Base-by-base conservation (phyloP, 2,888 invertebrate genomes). In the Andrena camellia region DNA sequence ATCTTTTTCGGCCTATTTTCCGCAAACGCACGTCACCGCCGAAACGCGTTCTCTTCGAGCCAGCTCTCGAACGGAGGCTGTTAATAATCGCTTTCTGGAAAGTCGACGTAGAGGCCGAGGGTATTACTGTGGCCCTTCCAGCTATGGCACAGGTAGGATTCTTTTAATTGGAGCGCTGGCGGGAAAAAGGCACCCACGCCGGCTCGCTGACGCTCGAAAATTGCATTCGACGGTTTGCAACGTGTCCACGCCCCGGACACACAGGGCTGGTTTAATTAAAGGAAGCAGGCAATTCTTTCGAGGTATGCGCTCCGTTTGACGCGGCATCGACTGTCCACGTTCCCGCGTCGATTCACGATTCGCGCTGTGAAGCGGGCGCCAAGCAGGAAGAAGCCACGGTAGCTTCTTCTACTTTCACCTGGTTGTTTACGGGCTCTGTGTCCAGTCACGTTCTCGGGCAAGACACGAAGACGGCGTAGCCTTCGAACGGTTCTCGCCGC, bases 361-460 rank as follows among this genome's bases (percentile, higher is more conserved):
- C 26, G 26, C 26, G 42, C 17, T 0, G 35, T 6, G 35, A 63
- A 23, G 31, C 52, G 31, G 31, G 2, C 67, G 26, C 10, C 26
- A 4, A 31, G 54, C n/a, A 20, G 52, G 26, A 60, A 13, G 59
- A 72, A 35, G 48, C 68, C 17, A 67, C 17, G 42, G 20, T 20
- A 33, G 59, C 50, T 63, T 81, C 62, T 33, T 33, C 52, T 67
- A 83, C 83, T 83, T 83, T 83, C 83, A 82, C 83, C 52, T 62
- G 68, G 68, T 83, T 78, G 83, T 83, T 83, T 71, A 67, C 54
- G 62, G 17, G 52, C 23, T 52, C 42, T 64, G 50, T 20, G 67
- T 42, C 33, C 68, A 66, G 68, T 57, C 60, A 59, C 70, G 42
- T 42, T 59, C 23, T 17, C 35, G 52, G 23, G 35, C 50, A 42